Evolutionary conservation across 2,113 vertebrate genomes (phyloP).

Genomic region (Empidonax alnorum): DNA sequence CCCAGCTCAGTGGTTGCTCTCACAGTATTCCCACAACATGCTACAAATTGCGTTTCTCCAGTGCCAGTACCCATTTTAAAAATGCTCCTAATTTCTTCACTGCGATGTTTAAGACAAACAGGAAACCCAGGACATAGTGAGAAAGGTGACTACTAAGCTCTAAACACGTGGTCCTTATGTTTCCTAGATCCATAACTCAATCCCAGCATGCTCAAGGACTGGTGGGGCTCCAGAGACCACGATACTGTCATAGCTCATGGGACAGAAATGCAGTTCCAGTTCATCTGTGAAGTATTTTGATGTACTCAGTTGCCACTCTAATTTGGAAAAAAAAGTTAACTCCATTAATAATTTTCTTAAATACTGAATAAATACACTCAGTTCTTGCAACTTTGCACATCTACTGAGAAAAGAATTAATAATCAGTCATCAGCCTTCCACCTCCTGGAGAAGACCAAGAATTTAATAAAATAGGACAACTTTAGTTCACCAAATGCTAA

Average conservation of each 20-base stretch:
- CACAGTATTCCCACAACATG: neutral
- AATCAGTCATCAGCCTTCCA: neutral
- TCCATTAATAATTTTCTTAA: neutral
- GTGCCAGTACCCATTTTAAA: neutral
- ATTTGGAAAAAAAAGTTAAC: neutral
- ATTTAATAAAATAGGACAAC: neutral
- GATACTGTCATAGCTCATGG: fast-evolving
- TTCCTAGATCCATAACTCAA: neutral
- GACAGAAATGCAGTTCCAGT: neutral
- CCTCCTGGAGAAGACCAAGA: neutral
- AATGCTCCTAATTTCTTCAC: neutral
- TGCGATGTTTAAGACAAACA: neutral
- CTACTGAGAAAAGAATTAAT: neutral
- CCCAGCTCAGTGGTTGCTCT: neutral
- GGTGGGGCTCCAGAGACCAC: fast-evolving
- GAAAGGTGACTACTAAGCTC: neutral
- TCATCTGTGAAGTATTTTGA: neutral
- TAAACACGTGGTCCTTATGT: fast-evolving
- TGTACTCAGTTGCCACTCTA: neutral
- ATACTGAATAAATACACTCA: neutral
- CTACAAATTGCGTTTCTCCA: neutral
- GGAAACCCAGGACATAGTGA: neutral
- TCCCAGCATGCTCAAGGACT: neutral
- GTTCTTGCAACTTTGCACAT: neutral
- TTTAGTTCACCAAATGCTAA: neutral